Base-by-base conservation (phyloP, 2,888 invertebrate genomes). In the Drymonia ruficornis region DNA sequence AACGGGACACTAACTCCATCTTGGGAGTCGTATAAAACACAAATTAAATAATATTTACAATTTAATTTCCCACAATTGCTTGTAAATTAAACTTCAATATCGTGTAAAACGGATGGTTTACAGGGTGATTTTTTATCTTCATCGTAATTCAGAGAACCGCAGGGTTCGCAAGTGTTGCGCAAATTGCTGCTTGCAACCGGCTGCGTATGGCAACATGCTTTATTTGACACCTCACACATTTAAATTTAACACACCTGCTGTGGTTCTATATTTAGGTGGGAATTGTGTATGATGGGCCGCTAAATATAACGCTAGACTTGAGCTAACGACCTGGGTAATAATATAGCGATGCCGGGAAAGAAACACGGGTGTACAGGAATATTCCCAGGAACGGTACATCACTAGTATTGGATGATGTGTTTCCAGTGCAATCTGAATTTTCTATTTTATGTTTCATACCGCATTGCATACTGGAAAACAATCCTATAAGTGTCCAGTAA, bases 211-310 rank as follows among this genome's bases (percentile, higher is more conserved):
- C 72, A 74, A 72, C 67, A 54, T 68, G 65, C 65, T 74, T 70
- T 71, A 68, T 73, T 71, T 62, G 61, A 73, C 71, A 65, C 61
- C 62, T 59, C 65, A 61, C 63, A 59, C 61, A 55, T 69, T 70
- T 65, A 70, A 69, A 66, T 65, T 62, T 53, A 34, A 43, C 57
- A 53, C 65, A 34, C 68, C 66, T 56, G 65, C 64, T 71, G 67
- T 55, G 68, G 59, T 62, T 28, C 50, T 60, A 67, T 68, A 72
- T 70, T 67, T 64, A 56, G 63, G 56, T 62, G 45, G 55, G 62
- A 71, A 75, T 70, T 74, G 75, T 72, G 59, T 50, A 52, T 49
- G 49, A 45, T 55, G 59, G 59, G 54, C 55, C 52, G 59, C 55
- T 57, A 57, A 54, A 49, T 18, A 2, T 9, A 18, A 16, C n/a